Conservation (phyloP, 23 tunicate genomes). For the Ciona savignyi region DNA sequence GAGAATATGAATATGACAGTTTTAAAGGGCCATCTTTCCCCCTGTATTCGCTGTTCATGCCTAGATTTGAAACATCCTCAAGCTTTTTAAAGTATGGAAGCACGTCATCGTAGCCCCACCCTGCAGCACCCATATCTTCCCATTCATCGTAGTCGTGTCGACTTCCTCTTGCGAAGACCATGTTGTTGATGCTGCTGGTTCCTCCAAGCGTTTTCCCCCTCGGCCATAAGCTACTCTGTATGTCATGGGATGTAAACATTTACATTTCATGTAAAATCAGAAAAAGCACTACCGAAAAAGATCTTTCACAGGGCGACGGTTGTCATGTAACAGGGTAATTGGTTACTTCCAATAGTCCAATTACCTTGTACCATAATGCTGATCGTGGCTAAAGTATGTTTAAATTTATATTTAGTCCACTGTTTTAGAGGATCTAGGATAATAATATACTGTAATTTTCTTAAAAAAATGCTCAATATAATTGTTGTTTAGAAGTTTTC, state of each 20-base stretch:
- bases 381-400: no score
- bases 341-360: no score
- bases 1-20: not conserved
- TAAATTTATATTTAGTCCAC: no score
- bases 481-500: not conserved
- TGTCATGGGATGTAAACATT: no score
- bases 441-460: no score
- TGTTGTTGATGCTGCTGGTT: constrained; percentile 47
- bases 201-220: constrained; percentile 70
- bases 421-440: no score
- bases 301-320: no score
- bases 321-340: no score
- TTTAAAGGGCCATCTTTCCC: constrained; percentile 52
- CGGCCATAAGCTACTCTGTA: constrained; percentile 38
- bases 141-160: constrained; percentile 54
- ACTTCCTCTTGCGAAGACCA: constrained; percentile 50
- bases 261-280: no score
- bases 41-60: constrained; percentile 11
- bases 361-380: no score
- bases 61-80: constrained; percentile 17
- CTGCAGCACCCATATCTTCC: constrained; percentile 49
- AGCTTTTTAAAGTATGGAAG: constrained; percentile 31
- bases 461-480: no score
- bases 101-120: constrained; percentile 56
- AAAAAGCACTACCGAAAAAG: no score